Evolutionary conservation across 2,113 vertebrate species (phyloP).

Genomic region (Calyptomena viridis): DNA sequence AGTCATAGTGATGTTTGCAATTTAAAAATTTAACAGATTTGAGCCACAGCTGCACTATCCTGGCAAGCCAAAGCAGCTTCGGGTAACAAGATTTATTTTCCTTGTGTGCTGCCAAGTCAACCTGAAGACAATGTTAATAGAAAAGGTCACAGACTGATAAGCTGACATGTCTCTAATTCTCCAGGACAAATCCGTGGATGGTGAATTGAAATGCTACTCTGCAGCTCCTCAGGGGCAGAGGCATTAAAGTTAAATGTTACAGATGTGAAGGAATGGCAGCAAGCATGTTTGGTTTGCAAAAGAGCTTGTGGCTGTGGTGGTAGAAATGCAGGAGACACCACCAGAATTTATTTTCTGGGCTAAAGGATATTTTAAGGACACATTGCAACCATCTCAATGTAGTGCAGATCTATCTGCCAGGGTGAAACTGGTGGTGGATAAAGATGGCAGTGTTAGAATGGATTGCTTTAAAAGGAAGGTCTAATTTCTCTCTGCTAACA

Average conservation of each 20-base stretch:
- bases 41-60: background rate
- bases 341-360: constrained; percentile 56
- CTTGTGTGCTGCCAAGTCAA: constrained; percentile 50
- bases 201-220: constrained; percentile 59
- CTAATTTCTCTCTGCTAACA: background rate
- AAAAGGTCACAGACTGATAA: constrained; percentile 74
- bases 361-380: constrained; percentile 58
- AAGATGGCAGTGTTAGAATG: background rate
- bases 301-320: constrained; percentile 8
- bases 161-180: constrained; percentile 64
- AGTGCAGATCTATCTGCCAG: background rate
- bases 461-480: background rate
- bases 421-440: background rate
- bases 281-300: constrained; percentile 58
- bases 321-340: background rate
- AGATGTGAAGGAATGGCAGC: constrained; percentile 59
- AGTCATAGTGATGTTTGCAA: background rate
- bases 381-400: background rate
- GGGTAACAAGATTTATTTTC: constrained; percentile 71
- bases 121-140: constrained; percentile 73
- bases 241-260: constrained; percentile 74
- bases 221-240: constrained; percentile 59
- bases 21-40: constrained; percentile 59
- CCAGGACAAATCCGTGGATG: constrained; percentile 30
- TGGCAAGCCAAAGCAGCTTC: background rate